These are phyloP conservation scores for Amphibalanus amphitrite DNA, from an alignment of 1,140 invertebrate genomes.

Conservation along the genomic window DNA sequence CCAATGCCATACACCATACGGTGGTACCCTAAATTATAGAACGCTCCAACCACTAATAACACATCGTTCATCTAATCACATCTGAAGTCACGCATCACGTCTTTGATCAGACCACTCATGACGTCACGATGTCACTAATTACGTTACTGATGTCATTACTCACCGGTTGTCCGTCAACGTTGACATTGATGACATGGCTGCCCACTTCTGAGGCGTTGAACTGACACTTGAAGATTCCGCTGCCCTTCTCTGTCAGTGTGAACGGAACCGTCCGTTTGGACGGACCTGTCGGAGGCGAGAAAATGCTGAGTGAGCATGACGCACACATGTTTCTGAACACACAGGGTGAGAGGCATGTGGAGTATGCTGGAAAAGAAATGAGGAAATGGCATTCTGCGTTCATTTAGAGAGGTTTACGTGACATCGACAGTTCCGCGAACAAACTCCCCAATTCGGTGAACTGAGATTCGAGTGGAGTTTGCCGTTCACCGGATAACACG, in stretches of 20 bases:
- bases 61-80: background rate
- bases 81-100: background rate
- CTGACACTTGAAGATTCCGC: background rate
- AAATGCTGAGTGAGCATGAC: no score
- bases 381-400: no score
- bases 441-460: no score
- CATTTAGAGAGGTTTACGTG: no score
- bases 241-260: background rate
- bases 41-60: background rate
- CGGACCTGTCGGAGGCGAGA: background rate
- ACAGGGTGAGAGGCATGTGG: no score
- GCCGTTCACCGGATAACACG: no score
- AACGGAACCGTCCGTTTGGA: background rate
- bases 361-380: no score
- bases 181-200: background rate
- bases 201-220: background rate
- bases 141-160: background rate
- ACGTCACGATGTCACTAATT: background rate
- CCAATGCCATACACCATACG: background rate
- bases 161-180: background rate
- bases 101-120: background rate
- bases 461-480: no score
- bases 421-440: no score
- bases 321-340: no score
- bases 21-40: background rate